These are phyloP conservation scores for Eremobia ochroleuca DNA, from an alignment of 2,888 invertebrate genomes.

Conservation along the genomic window DNA sequence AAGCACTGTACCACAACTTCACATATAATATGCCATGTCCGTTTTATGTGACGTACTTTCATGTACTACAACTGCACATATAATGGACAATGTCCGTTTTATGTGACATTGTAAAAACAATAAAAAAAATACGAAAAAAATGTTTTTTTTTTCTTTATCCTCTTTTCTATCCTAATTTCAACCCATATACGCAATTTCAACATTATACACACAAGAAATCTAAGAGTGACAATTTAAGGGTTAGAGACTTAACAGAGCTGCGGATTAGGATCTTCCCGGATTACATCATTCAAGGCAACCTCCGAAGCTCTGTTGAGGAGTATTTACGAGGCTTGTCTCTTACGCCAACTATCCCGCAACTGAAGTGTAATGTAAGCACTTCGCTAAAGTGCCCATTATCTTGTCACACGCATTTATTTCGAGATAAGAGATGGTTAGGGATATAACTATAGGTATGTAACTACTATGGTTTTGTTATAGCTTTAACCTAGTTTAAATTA, in stretches of 20 bases:
- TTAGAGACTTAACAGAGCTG: slow-evolving; percentile 44
- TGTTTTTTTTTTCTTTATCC: too few species aligned
- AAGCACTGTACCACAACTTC: too few species aligned
- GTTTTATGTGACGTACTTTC: too few species aligned
- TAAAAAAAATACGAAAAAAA: too few species aligned
- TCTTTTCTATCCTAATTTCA: too few species aligned
- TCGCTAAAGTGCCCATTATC: slow-evolving; percentile 42
- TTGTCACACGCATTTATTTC: slow-evolving; percentile 49
- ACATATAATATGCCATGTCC: too few species aligned
- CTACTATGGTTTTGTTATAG: not conserved
- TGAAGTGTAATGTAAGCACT: slow-evolving; percentile 52
- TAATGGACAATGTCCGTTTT: too few species aligned
- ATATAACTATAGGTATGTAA: not conserved
- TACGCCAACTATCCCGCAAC: slow-evolving; percentile 28
- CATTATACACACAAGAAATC: too few species aligned
- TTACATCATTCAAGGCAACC: slow-evolving; percentile 43
- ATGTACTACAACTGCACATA: too few species aligned
- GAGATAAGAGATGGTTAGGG: slow-evolving; percentile 13
- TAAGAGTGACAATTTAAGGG: too few species aligned
- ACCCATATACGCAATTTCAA: too few species aligned
- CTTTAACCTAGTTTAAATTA: not conserved
- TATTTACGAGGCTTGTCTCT: slow-evolving; percentile 44
- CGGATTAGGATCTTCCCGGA: slow-evolving; percentile 52
- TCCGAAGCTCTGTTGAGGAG: slow-evolving; percentile 31
- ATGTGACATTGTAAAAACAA: too few species aligned